phyloP scores from a whole-genome alignment of 2,797 vertebrate species.

The Nyctibius grandis region DNA sequence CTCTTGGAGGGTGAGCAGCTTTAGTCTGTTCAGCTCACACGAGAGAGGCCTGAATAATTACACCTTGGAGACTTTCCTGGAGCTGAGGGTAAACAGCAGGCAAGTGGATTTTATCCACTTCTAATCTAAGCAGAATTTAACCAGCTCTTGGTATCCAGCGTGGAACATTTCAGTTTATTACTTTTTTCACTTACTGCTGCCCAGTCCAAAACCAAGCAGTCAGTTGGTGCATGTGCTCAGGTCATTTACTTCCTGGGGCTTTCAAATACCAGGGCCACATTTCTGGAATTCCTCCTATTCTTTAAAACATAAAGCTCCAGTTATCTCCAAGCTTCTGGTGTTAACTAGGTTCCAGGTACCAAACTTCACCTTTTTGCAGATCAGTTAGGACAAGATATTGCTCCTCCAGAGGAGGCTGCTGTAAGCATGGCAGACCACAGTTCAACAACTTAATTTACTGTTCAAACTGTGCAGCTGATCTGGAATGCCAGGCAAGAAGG shows the following conservation, averaged over 20 bases:
- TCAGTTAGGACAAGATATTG: not conserved
- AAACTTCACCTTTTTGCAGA: not conserved
- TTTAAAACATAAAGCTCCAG: not conserved
- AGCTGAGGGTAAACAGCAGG: slow-evolving; percentile 3
- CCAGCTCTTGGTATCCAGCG: not conserved
- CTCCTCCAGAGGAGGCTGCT: not conserved
- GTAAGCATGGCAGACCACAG: not conserved
- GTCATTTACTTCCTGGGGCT: not conserved
- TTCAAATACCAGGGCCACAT: not conserved
- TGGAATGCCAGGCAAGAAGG: not conserved
- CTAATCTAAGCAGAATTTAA: not conserved
- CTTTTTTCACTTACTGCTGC: not conserved
- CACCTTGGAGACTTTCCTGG: not conserved
- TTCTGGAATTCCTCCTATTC: slow-evolving; percentile 32
- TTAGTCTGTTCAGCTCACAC: not conserved
- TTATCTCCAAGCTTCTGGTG: not conserved
- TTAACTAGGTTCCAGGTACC: not conserved
- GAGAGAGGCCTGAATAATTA: slow-evolving; percentile 33
- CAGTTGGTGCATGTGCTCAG: not conserved
- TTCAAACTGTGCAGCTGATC: not conserved
- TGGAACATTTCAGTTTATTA: not conserved
- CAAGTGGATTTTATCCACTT: not conserved
- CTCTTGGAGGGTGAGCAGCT: not conserved
- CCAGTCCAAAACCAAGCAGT: not conserved
- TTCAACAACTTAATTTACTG: not conserved